Evolutionary conservation across 2,797 vertebrate species (phyloP).

Genomic region (Phylloscopus collybita): DNA sequence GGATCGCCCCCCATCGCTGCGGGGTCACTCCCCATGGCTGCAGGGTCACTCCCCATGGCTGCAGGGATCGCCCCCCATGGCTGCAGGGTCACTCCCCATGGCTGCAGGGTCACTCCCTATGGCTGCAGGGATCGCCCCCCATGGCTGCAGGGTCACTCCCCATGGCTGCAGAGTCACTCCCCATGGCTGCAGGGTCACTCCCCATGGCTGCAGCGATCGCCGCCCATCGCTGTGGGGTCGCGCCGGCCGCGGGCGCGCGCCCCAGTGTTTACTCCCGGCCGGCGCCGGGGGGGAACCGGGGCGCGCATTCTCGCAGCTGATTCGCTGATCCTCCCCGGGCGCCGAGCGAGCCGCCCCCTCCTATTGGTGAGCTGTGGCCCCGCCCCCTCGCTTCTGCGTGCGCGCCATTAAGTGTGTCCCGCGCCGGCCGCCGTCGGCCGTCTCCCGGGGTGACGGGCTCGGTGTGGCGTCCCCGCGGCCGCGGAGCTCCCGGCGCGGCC

Average conservation of each 20-base stretch:
- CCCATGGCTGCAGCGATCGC: too few relatives aligned
- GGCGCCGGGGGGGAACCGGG: rapidly evolving
- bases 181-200: too few relatives aligned
- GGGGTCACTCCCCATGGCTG: too few relatives aligned
- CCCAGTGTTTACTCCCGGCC: not conserved
- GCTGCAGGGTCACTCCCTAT: too few relatives aligned
- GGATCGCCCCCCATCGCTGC: too few relatives aligned
- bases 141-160: too few relatives aligned
- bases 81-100: too few relatives aligned
- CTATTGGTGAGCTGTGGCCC: not conserved
- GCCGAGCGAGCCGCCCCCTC: not conserved
- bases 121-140: too few relatives aligned
- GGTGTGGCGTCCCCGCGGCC: not conserved
- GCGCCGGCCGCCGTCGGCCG: not conserved
- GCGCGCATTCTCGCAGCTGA: not conserved
- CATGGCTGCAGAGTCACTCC: too few relatives aligned
- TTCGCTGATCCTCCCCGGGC: not conserved
- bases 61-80: too few relatives aligned
- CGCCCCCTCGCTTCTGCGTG: rapidly evolving
- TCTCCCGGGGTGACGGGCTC: not conserved
- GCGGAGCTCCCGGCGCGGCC: not conserved
- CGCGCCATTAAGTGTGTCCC: not conserved
- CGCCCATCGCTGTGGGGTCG: too few relatives aligned
- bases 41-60: not conserved
- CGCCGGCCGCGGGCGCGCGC: not conserved